Conservation (phyloP, 2,888 invertebrate species). For the Panopea generosa region DNA sequence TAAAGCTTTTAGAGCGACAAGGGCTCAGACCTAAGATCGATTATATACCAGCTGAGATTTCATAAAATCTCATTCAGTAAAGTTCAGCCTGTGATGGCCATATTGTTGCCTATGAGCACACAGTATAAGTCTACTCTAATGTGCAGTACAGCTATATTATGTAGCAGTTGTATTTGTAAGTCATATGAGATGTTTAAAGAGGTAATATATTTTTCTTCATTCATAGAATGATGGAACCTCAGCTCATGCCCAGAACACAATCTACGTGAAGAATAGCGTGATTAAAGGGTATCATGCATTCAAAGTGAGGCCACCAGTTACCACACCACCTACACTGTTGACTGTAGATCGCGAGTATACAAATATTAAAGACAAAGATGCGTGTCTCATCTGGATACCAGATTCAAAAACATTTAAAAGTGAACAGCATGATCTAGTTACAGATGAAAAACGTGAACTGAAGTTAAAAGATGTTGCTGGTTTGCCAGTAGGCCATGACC, state of each 20-base stretch:
- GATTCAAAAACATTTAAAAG: slow-evolving; percentile 9
- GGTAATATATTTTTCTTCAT: too few relatives aligned
- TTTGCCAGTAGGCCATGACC: slow-evolving; percentile 25
- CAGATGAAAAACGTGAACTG: slow-evolving; percentile 17
- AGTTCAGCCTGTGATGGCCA: too few relatives aligned
- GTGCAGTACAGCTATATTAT: too few relatives aligned
- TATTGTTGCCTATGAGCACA: too few relatives aligned
- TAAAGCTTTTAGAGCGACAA: too few relatives aligned
- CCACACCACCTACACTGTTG: slow-evolving; percentile 7
- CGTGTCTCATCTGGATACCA: slow-evolving; percentile 18
- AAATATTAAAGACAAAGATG: slow-evolving; percentile 9
- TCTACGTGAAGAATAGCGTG: slow-evolving; percentile 2
- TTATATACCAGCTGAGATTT: too few relatives aligned
- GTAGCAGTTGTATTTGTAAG: too few relatives aligned
- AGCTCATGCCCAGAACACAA: background rate
- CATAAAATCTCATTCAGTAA: too few relatives aligned
- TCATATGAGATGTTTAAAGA: too few relatives aligned
- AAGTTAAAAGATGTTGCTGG: slow-evolving; percentile 23
- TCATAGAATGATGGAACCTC: background rate
- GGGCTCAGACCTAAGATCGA: too few relatives aligned
- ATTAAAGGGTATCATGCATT: slow-evolving; percentile 18
- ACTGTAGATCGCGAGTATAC: slow-evolving; percentile 13
- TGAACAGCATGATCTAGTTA: slow-evolving; percentile 5
- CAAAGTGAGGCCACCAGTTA: slow-evolving; percentile 13
- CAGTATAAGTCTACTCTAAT: too few relatives aligned